Evolutionary conservation across 2,113 vertebrate genomes (phyloP), one percentile per base, ranked within the genome.

Genomic region (Paedocypris sp.): DNA sequence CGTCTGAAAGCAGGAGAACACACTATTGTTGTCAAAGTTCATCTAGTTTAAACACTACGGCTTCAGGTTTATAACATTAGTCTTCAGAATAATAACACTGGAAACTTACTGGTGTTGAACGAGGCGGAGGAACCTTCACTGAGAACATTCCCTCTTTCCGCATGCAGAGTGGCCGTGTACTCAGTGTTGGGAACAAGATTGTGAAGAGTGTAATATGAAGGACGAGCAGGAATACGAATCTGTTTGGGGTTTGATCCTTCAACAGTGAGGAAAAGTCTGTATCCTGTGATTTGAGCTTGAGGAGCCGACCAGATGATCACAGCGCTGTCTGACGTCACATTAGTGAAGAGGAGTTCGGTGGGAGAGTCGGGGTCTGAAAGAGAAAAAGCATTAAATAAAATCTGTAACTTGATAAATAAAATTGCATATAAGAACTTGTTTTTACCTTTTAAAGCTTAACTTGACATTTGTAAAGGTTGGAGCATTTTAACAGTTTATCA

Each of bases 291-390:
- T 28, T 72, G 77, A 18, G 88, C 88, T 1, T 73, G 85, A 1
- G 94, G 88, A 1, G 89, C 80, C 0, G 57, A 86, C 95, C 95
- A 98, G 33, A 78, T n/a, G 25, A 98, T 85, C 31, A 91, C 19
- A 25, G 86, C 92, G 0, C 85, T 87, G n/a, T 87, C 77, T 49
- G 91, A 89, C 0, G 88, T 92, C 60, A 90, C 77, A 3, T 93
- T 88, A 39, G 69, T 4, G 47, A 97, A 89, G 13, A 79, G 79
- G 49, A 98, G 79, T 39, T 88, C 82, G n/a, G 85, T 85, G 6
- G 94, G 95, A 32, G 87, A 78, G 50, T 98, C 95, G 0, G 94
- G 84, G 71, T 90, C 93, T 88, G 25, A 76, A 42, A 9, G 61
- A 20, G 57, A 23, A 23, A 45, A 19, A 10, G n/a, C n/a, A n/a